These are phyloP conservation scores for Ischnus inquisitorius DNA, from an alignment of 2,888 invertebrate genomes.

Conservation along the genomic window DNA sequence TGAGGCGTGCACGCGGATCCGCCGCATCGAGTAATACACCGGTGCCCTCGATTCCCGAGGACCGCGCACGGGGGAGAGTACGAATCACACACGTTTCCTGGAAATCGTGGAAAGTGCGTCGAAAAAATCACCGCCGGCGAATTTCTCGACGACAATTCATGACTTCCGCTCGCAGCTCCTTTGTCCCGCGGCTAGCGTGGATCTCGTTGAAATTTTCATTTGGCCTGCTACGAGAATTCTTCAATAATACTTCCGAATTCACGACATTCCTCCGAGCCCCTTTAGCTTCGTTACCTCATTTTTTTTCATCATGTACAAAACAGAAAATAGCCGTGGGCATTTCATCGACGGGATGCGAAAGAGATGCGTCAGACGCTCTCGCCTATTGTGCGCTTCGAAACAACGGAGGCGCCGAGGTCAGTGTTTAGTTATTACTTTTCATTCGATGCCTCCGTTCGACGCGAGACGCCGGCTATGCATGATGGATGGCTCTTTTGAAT, in stretches of 20 bases:
- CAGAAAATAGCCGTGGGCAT: background rate
- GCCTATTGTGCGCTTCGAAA: conserved; percentile 8
- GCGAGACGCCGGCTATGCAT: conserved; percentile 30
- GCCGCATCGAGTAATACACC: conserved; percentile 49
- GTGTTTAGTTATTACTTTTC: conserved; percentile 52
- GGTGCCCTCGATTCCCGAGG: conserved; percentile 75
- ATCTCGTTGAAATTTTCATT: conserved; percentile 50
- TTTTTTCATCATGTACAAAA: too few relatives aligned
- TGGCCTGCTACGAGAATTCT: background rate
- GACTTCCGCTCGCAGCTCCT: conserved; percentile 57
- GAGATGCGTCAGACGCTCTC: conserved; percentile 16
- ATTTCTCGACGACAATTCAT: conserved; percentile 30
- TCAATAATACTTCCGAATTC: too few relatives aligned
- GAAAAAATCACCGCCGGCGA: conserved; percentile 46
- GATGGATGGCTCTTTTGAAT: conserved; percentile 71
- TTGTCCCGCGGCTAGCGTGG: conserved; percentile 43
- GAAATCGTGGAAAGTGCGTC: conserved; percentile 73
- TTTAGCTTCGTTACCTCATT: too few relatives aligned
- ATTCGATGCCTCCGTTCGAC: conserved; percentile 62
- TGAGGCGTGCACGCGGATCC: conserved; percentile 52
- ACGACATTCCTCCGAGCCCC: too few relatives aligned
- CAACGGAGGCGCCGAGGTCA: conserved; percentile 66
- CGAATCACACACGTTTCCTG: conserved; percentile 67
- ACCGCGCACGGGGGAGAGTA: conserved; percentile 19
- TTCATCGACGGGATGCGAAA: background rate